Evolutionary conservation across 1,140 invertebrate genomes (phyloP).

Genomic region (Ooceraea biroi): DNA sequence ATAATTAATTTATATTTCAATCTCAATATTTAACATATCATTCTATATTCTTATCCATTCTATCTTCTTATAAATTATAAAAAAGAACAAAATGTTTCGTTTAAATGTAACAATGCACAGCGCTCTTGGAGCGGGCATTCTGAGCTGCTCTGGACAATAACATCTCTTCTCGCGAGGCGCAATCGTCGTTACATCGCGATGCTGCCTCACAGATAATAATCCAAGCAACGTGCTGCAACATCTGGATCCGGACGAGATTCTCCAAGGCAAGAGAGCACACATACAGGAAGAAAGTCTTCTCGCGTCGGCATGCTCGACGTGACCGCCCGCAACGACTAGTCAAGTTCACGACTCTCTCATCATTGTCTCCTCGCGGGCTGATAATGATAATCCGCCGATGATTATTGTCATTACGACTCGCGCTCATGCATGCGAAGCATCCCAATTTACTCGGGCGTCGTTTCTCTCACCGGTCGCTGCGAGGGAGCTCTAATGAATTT

Average conservation of each 20-base stretch:
- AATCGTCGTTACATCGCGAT: slow-evolving; percentile 34
- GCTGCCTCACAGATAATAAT: slow-evolving; percentile 35
- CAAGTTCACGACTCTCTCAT: slow-evolving; percentile 83
- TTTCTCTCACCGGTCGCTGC: background rate
- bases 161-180: background rate
- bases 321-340: slow-evolving; percentile 64
- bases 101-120: background rate
- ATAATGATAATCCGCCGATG: slow-evolving; percentile 70
- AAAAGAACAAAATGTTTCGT: background rate
- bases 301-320: slow-evolving; percentile 21
- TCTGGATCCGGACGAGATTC: background rate
- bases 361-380: slow-evolving; percentile 77
- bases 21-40: too few relatives aligned
- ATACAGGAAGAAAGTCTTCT: slow-evolving; percentile 16
- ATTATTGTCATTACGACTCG: slow-evolving; percentile 56
- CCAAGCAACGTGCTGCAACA: too few relatives aligned
- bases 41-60: too few relatives aligned
- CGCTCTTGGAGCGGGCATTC: background rate
- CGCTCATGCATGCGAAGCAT: slow-evolving; percentile 7
- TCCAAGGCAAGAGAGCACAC: background rate
- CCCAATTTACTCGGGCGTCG: slow-evolving; percentile 30
- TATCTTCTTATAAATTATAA: too few relatives aligned
- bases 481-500: slow-evolving; percentile 46
- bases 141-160: background rate
- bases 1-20: too few relatives aligned